phyloP scores from a whole-genome alignment of 2,888 invertebrate species.

The Phaonia tiefii region DNA sequence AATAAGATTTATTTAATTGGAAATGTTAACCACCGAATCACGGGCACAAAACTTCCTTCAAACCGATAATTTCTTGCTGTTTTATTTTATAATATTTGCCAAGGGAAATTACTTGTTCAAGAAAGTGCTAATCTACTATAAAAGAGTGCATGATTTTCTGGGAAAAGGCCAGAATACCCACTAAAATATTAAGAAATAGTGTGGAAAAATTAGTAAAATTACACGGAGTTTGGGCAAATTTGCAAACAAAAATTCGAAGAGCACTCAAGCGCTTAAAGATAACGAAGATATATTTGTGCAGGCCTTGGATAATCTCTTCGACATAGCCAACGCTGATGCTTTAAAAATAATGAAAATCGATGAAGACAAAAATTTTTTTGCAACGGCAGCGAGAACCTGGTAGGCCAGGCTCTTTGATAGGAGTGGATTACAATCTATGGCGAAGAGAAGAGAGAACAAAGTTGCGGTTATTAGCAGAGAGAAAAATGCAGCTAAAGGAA shows the following conservation, averaged over 20 bases:
- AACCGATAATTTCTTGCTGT: slow-evolving; percentile 39
- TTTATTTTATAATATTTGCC: slow-evolving; percentile 28
- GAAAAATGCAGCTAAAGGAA: slow-evolving; percentile 28
- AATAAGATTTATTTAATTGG: slow-evolving; percentile 27
- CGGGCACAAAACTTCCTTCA: slow-evolving; percentile 39
- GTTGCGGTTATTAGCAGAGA: slow-evolving; percentile 37
- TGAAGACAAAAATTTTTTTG: neutral
- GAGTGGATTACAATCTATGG: slow-evolving; percentile 35
- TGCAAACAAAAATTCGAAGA: slow-evolving; percentile 35
- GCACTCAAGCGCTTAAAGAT: slow-evolving; percentile 17
- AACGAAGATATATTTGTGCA: slow-evolving; percentile 24
- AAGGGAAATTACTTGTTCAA: slow-evolving; percentile 26
- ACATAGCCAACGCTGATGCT: slow-evolving; percentile 1
- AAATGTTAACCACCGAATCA: slow-evolving; percentile 32
- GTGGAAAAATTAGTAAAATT: slow-evolving; percentile 32
- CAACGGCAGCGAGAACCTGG: slow-evolving; percentile 33
- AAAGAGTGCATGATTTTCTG: slow-evolving; percentile 32
- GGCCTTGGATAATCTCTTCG: slow-evolving; percentile 33
- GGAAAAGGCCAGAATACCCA: slow-evolving; percentile 31
- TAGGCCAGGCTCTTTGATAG: no score
- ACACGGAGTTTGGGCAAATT: slow-evolving; percentile 35
- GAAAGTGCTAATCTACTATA: slow-evolving; percentile 33
- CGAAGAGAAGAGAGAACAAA: slow-evolving; percentile 31
- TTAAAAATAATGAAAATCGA: no score
- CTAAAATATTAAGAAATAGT: slow-evolving; percentile 41